Percentiles rank a stretch among this genome's conserved stretches.
Evolutionary conservation across 2,888 invertebrate genomes (phyloP).

Genomic region (Microplitis deprimator): DNA sequence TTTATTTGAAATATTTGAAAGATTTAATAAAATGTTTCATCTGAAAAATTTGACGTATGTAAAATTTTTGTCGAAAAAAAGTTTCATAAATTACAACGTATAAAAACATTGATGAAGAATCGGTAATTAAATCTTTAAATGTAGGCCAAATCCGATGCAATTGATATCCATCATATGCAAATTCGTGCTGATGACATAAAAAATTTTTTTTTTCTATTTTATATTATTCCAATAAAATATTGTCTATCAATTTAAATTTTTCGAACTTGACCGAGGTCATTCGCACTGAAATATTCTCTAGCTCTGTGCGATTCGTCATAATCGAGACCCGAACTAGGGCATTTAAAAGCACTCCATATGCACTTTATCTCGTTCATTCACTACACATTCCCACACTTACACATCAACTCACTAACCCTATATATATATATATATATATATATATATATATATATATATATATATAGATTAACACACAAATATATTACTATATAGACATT

Average conservation of each 20-base stretch:
- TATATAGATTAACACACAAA: neutral
- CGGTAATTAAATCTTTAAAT: neutral
- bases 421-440: no score
- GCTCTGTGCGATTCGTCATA: conserved; percentile 30
- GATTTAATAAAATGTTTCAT: neutral
- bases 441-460: no score
- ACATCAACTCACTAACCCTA: conserved; percentile 5
- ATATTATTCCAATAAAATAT: neutral
- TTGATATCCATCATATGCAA: neutral
- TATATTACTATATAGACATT: neutral
- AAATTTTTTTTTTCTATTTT: no score
- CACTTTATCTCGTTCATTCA: neutral
- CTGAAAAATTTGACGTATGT: neutral
- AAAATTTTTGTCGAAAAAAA: neutral
- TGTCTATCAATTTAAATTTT: neutral
- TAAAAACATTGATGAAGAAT: neutral
- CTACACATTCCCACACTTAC: neutral
- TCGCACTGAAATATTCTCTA: conserved; percentile 17
- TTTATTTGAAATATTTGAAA: neutral
- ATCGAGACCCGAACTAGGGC: conserved; percentile 20
- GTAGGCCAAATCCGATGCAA: neutral
- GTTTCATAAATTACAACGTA: neutral
- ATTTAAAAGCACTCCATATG: conserved; percentile 23
- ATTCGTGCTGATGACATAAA: neutral
- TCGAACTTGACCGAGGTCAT: conserved; percentile 15